Conservation (phyloP, 1,140 invertebrate species). For the Calycopis cecrops region DNA sequence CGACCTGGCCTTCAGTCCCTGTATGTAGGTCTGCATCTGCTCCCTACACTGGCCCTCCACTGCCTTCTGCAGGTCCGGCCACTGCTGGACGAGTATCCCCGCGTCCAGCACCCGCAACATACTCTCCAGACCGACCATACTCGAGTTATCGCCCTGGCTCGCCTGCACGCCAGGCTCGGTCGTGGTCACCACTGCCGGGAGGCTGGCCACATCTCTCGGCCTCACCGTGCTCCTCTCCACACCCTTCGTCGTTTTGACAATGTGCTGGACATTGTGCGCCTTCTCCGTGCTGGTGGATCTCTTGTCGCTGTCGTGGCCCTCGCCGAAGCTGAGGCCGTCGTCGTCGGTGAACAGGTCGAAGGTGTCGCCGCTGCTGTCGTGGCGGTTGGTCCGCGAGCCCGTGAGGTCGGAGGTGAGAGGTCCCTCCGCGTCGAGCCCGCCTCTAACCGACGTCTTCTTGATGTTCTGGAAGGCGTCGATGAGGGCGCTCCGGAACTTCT, state of each 20-base stretch:
- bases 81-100: constrained; percentile 65
- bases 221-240: constrained; percentile 45
- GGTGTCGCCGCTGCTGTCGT: constrained; percentile 39
- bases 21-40: constrained; percentile 79
- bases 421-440: constrained; percentile 47
- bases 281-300: constrained; percentile 45
- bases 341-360: constrained; percentile 62
- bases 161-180: too few species aligned
- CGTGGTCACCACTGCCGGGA: neutral
- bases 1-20: constrained; percentile 76
- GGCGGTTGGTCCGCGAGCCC: constrained; percentile 39
- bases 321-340: constrained; percentile 57
- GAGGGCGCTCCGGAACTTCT: constrained; percentile 56
- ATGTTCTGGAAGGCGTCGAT: constrained; percentile 70
- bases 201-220: constrained; percentile 37
- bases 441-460: constrained; percentile 58
- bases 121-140: constrained; percentile 69
- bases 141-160: constrained; percentile 30
- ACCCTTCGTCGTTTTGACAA: constrained; percentile 49
- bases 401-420: constrained; percentile 43
- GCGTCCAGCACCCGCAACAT: constrained; percentile 75
- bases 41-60: constrained; percentile 72
- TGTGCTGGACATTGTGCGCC: constrained; percentile 62
- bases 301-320: constrained; percentile 42
- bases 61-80: constrained; percentile 51